Percentiles rank a stretch among this genome's conserved stretches.
These are phyloP conservation scores for Eubasilissa regina DNA, from an alignment of 1,140 invertebrate genomes.

Conservation along the genomic window DNA sequence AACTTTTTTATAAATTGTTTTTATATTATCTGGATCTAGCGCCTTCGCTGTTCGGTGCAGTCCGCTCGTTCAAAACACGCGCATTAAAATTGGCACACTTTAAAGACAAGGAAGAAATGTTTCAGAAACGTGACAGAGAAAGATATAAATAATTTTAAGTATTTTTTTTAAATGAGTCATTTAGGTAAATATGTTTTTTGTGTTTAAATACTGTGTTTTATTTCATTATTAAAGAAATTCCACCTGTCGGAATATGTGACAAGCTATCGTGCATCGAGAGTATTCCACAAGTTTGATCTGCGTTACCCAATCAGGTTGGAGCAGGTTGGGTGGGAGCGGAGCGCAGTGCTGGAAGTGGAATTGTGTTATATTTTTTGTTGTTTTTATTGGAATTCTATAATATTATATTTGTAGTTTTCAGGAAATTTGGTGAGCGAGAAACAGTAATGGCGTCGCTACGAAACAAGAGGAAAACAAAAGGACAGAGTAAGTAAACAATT, in stretches of 20 bases:
- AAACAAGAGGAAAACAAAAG: no score
- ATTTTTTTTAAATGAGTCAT: no score
- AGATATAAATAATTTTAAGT: no score
- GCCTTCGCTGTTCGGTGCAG: constrained; percentile 1
- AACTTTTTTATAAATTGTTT: constrained; percentile 1
- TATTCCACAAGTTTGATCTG: constrained; percentile 21
- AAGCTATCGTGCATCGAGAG: constrained; percentile 8
- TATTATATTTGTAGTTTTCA: no score
- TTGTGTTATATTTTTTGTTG: no score
- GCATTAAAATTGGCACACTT: constrained; percentile 16
- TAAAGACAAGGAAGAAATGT: neutral
- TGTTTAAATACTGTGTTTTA: neutral
- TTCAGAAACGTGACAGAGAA: neutral
- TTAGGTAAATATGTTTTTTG: no score
- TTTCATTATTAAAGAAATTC: neutral
- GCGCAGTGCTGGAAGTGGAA: constrained; percentile 9
- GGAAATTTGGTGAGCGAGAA: no score
- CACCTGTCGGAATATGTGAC: constrained; percentile 35
- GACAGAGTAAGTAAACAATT: no score
- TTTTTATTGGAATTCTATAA: no score
- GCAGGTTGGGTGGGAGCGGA: constrained; percentile 14
- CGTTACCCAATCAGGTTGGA: constrained; percentile 31
- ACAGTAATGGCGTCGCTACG: no score
- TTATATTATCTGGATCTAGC: neutral
- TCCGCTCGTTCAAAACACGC: constrained; percentile 24